Conservation (phyloP, 2,888 invertebrate genomes). For the Morpho achilles region DNA sequence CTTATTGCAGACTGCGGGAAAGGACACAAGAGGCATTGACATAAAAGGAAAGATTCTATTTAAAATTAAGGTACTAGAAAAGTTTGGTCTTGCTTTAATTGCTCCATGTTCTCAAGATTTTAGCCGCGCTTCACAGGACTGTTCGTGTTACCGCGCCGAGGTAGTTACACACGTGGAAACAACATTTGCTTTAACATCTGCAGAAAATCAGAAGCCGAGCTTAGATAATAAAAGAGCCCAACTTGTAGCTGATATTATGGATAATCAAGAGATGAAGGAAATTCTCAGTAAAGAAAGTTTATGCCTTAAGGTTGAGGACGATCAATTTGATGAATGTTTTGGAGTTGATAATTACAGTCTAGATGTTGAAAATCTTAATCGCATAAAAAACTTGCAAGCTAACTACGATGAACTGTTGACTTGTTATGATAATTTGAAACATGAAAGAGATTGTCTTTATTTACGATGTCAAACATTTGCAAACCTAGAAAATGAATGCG, state of each 20-base stretch:
- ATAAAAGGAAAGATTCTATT: conserved; percentile 66
- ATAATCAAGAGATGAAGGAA: conserved; percentile 66
- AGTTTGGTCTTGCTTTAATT: conserved; percentile 61
- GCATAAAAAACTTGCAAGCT: conserved; percentile 58
- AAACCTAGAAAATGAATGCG: conserved; percentile 55
- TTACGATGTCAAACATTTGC: conserved; percentile 49
- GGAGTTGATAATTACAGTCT: conserved; percentile 43
- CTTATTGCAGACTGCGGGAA: conserved; percentile 46
- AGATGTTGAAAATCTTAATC: conserved; percentile 54
- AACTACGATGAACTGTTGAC: conserved; percentile 59
- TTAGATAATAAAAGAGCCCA: conserved; percentile 58
- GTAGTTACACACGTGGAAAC: conserved; percentile 42
- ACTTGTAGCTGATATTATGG: conserved; percentile 67
- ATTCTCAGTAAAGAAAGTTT: conserved; percentile 50
- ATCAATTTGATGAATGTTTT: conserved; percentile 35
- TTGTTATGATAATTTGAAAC: conserved; percentile 59
- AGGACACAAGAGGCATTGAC: conserved; percentile 56
- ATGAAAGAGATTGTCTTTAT: conserved; percentile 52
- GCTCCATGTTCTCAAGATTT: conserved; percentile 59
- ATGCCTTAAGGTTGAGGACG: conserved; percentile 33
- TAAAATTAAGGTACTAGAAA: conserved; percentile 67
- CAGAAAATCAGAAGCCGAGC: conserved; percentile 36
- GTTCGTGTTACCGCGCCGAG: conserved; percentile 55
- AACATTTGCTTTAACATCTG: conserved; percentile 47
- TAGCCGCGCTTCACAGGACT: conserved; percentile 32